Conservation (phyloP, 2,113 vertebrate species). For the Catharus bicknelli region DNA sequence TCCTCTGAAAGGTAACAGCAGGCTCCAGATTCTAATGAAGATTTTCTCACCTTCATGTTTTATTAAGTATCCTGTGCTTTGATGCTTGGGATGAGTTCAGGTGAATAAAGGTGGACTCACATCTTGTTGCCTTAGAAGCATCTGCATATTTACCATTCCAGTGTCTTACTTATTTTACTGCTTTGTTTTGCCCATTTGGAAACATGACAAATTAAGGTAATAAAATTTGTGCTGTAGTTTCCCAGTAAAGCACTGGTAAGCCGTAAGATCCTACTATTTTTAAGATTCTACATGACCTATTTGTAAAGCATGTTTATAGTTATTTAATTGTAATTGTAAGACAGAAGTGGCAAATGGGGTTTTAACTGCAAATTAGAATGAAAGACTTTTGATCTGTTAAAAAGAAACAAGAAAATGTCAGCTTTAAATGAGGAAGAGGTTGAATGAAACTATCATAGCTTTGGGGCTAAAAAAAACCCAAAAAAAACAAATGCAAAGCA, state of each 20-base stretch:
- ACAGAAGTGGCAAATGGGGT: not conserved
- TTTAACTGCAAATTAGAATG: not conserved
- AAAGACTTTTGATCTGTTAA: not conserved
- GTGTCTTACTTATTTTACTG: not conserved
- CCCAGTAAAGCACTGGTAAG: not conserved
- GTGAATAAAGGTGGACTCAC: not conserved
- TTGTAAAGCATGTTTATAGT: not conserved
- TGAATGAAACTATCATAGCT: not conserved
- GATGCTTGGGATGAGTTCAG: not conserved
- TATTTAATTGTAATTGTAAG: not conserved
- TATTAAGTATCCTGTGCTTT: not conserved
- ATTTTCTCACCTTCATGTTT: constrained; percentile 22
- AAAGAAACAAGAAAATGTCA: not conserved
- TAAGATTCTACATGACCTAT: not conserved
- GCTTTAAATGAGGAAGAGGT: not conserved
- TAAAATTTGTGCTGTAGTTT: not conserved
- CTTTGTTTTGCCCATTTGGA: not conserved
- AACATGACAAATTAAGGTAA: not conserved
- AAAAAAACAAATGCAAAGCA: not conserved
- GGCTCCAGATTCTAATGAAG: constrained; percentile 6
- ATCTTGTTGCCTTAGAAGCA: not conserved
- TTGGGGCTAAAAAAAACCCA: not conserved
- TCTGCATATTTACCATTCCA: not conserved
- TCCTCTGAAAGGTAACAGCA: not conserved
- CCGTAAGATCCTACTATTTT: not conserved